A percentile compares a stretch with the other conserved stretches of the same genome.
phyloP scores from a whole-genome alignment of 2,113 vertebrate species.

The Pongo pygmaeus region DNA sequence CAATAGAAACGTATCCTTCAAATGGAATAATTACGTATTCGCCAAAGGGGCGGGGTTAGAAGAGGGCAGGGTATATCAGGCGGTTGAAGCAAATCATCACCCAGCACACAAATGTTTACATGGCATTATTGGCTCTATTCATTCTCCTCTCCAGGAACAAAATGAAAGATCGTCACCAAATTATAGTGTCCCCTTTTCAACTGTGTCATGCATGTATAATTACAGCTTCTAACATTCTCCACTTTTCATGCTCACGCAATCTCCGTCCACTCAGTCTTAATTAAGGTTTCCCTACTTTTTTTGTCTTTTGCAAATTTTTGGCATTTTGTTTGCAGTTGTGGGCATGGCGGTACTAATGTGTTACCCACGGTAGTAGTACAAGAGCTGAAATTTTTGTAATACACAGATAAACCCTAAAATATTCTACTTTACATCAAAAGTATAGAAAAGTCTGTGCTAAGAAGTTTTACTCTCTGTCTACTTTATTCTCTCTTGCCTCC shows the following conservation, averaged over 20 bases:
- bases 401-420: neutral
- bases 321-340: neutral
- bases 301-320: neutral
- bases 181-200: neutral
- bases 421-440: neutral
- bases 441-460: neutral
- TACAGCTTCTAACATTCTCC: neutral
- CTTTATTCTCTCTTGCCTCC: neutral
- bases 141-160: neutral
- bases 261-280: neutral
- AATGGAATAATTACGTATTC: neutral
- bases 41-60: neutral
- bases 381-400: neutral
- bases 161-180: neutral
- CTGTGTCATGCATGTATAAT: neutral
- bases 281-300: neutral
- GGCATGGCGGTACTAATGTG: neutral
- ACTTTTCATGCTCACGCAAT: neutral
- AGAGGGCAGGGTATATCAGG: fast-evolving
- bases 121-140: neutral
- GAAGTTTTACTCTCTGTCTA: too few species aligned
- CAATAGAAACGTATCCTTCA: neutral
- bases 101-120: fast-evolving
- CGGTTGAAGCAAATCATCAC: neutral
- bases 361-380: fast-evolving